phyloP scores from a whole-genome alignment of 1,140 invertebrate genomes.

The Paramacrobiotus metropolitanus region DNA sequence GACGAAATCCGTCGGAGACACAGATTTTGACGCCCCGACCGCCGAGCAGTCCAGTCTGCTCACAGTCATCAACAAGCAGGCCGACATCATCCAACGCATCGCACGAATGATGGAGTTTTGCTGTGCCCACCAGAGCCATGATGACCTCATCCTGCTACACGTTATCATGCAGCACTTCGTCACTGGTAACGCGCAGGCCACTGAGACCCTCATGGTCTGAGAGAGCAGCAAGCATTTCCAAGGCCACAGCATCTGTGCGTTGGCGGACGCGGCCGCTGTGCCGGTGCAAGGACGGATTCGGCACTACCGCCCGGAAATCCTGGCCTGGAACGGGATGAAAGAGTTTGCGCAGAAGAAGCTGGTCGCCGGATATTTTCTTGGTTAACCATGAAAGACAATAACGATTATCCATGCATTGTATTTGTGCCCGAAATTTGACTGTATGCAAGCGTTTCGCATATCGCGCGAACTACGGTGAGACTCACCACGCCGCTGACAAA shows the following conservation, averaged over 20 bases:
- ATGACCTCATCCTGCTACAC: conserved; percentile 94
- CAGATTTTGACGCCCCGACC: conserved; percentile 91
- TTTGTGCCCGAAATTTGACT: too few relatives aligned
- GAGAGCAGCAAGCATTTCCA: conserved; percentile 98
- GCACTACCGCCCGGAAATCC: conserved; percentile 83
- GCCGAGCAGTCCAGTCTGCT: conserved; percentile 81
- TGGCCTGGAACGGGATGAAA: conserved; percentile 33
- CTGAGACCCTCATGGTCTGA: conserved; percentile 97
- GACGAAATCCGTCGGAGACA: conserved; percentile 76
- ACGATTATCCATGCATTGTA: too few relatives aligned
- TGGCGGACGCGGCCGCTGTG: conserved; percentile 97
- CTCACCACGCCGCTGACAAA: too few relatives aligned
- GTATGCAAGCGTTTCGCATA: too few relatives aligned
- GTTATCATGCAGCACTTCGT: conserved; percentile 80
- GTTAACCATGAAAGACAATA: too few relatives aligned
- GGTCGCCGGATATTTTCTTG: too few relatives aligned
- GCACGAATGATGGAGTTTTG: conserved; percentile 88
- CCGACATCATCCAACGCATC: conserved; percentile 89
- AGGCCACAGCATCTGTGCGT: conserved; percentile 94
- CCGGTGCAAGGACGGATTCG: conserved; percentile 92
- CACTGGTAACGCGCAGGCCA: conserved; percentile 66
- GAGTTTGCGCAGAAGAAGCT: conserved; percentile 16
- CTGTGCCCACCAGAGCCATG: conserved; percentile 93
- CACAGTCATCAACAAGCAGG: conserved; percentile 96
- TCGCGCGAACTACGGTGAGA: too few relatives aligned